Evolutionary conservation across 2,888 invertebrate species (phyloP), one percentile per base, ranked within the genome.

Genomic region (Drosophila eohydei): DNA sequence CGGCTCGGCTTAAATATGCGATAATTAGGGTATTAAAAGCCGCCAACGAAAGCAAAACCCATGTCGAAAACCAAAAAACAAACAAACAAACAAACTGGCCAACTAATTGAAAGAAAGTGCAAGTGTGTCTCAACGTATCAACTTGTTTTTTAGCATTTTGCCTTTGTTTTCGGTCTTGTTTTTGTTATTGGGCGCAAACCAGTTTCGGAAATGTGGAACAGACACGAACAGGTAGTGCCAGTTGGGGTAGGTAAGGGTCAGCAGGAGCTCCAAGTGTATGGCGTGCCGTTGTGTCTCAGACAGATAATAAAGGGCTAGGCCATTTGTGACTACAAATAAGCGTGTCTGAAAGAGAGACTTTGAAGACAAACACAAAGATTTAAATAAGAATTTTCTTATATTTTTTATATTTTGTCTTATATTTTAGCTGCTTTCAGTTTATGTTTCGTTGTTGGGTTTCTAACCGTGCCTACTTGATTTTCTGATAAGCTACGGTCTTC

Each of bases 61-160:
- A n/a, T 21, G 56, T 12, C 56, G 40, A 51, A 70, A 54, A 28
- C 38, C 1, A 9, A n/a, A 54, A 38, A 36, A 21, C 21, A 21
- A 21, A n/a, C 51, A 52, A 40, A 58, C 41, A 61, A 66, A 34
- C 32, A 62, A 71, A 51, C 69, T 61, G 40, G 30, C 21, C 68
- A 69, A 78, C 76, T 88, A 86, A 84, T 84, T 83, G 79, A 87
- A 89, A 67, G 89, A 84, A 84, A 84, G 84, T 83, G 89, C 89
- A 84, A 84, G 84, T 84, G 74, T 71, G 73, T 78, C 50, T 71
- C 12, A 36, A 21, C 21, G 73, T 72, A 48, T 70, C 9, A 38
- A 52, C 36, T 52, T 66, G 44, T 65, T 52, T 36, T 62, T 52
- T 44, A 16, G 32, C 28, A 28, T 14, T 30, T 44, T 21, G 21